Conservation (phyloP, 2,113 vertebrate species). For the Mobula birostris region DNA sequence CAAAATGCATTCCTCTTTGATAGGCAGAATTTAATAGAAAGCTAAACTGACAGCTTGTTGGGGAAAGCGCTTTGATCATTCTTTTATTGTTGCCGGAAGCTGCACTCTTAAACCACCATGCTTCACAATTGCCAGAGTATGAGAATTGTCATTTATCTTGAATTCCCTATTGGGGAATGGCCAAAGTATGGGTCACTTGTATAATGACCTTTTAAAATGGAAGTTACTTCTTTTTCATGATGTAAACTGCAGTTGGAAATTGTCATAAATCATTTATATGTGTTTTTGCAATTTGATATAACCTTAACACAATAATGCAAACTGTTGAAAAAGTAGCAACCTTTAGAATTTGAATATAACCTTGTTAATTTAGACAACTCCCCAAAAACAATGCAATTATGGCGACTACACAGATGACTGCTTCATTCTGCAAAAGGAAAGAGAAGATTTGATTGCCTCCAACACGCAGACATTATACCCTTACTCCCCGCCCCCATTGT, state of each 20-base stretch:
- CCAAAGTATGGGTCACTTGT: not conserved
- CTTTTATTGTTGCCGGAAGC: not conserved
- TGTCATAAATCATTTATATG: conserved; percentile 16
- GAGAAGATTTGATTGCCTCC: not conserved
- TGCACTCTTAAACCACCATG: not conserved
- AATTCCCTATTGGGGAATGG: conserved; percentile 19
- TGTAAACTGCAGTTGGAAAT: conserved; percentile 8
- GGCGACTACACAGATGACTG: not conserved
- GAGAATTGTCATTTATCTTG: conserved; percentile 31
- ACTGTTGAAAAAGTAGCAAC: not conserved
- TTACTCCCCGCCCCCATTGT: not conserved
- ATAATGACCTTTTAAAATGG: conserved; percentile 20
- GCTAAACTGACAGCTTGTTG: not conserved
- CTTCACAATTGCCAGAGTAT: not conserved
- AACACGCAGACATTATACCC: not conserved
- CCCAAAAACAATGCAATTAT: not conserved
- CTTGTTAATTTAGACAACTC: not conserved
- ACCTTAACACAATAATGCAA: not conserved
- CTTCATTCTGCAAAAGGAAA: not conserved
- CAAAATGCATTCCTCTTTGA: not conserved
- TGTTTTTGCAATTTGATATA: not conserved
- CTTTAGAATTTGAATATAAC: not conserved
- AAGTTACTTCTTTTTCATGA: not conserved
- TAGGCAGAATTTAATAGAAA: not conserved
- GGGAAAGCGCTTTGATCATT: not conserved